Conservation (phyloP, 2,113 vertebrate species). For the Scalopus aquaticus region DNA sequence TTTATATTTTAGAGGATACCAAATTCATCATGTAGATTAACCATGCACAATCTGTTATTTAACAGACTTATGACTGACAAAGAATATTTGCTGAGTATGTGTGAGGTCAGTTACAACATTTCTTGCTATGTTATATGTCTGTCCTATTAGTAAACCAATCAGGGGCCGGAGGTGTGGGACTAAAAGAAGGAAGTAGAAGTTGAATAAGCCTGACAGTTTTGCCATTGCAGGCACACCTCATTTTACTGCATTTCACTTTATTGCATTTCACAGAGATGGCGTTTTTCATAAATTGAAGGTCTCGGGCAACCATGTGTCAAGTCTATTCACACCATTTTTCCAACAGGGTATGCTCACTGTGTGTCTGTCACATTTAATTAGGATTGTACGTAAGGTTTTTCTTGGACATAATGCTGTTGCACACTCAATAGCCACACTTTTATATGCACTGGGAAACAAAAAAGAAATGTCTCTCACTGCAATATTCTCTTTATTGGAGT, state of each 20-base stretch:
- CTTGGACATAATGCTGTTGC: too few relatives aligned
- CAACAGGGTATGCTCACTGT: background rate
- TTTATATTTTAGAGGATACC: background rate
- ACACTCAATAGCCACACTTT: background rate
- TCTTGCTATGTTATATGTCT: background rate
- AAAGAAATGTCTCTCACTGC: background rate
- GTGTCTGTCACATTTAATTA: background rate
- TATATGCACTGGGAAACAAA: background rate
- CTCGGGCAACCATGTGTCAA: background rate
- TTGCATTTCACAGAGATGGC: background rate
- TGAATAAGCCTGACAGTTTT: background rate
- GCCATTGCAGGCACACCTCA: background rate
- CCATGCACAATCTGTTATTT: background rate
- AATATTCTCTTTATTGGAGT: background rate
- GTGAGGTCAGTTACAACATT: background rate
- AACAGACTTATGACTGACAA: background rate
- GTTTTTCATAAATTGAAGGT: background rate
- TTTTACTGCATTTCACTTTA: background rate
- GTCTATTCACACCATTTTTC: background rate
- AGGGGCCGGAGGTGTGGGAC: background rate
- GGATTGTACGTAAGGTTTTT: background rate
- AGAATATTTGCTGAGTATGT: background rate
- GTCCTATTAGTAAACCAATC: background rate
- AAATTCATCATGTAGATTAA: background rate
- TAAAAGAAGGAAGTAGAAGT: background rate